These are phyloP conservation scores for Portevinia maculata DNA, from an alignment of 2,888 invertebrate species.

Conservation along the genomic window DNA sequence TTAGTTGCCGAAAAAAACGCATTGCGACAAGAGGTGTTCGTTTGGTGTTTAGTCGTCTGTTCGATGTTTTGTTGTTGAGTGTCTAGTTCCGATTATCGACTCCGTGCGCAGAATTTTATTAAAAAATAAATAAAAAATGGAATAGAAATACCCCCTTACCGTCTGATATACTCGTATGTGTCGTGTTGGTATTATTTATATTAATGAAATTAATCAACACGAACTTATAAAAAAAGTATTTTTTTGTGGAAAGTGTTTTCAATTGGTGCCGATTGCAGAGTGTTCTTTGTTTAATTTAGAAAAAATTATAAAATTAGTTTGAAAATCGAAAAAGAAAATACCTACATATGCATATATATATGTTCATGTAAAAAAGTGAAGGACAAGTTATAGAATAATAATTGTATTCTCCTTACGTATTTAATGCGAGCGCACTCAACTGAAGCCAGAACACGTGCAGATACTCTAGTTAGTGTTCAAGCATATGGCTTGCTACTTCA, in stretches of 20 bases:
- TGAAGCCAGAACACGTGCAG: slow-evolving; percentile 64
- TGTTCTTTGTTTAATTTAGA: slow-evolving; percentile 9
- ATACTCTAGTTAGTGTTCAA: slow-evolving; percentile 30
- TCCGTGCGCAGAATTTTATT: slow-evolving; percentile 55
- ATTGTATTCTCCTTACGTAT: slow-evolving; percentile 20
- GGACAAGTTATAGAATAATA: slow-evolving; percentile 37
- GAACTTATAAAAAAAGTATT: slow-evolving; percentile 58
- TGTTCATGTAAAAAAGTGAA: slow-evolving; percentile 18
- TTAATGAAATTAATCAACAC: slow-evolving; percentile 51
- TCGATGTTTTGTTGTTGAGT: slow-evolving; percentile 11
- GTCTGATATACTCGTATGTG: slow-evolving; percentile 41
- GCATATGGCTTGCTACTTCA: slow-evolving; percentile 31
- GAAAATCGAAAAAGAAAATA: slow-evolving; percentile 2
- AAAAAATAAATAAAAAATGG: slow-evolving; percentile 6
- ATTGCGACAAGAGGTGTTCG: slow-evolving; percentile 65
- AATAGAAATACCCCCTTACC: background rate
- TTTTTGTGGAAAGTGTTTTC: slow-evolving; percentile 27
- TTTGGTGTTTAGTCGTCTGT: slow-evolving; percentile 31
- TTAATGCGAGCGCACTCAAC: slow-evolving; percentile 54
- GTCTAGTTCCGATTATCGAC: slow-evolving; percentile 11
- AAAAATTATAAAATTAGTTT: slow-evolving; percentile 5
- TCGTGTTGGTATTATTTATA: slow-evolving; percentile 49
- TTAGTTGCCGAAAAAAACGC: slow-evolving; percentile 71
- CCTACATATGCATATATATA: too few relatives aligned
- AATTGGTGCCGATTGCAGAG: slow-evolving; percentile 15